A percentile compares a stretch with the other conserved stretches of the same genome.
Evolutionary conservation across 2,888 invertebrate genomes (phyloP).

Genomic region (Coenonympha glycerion): DNA sequence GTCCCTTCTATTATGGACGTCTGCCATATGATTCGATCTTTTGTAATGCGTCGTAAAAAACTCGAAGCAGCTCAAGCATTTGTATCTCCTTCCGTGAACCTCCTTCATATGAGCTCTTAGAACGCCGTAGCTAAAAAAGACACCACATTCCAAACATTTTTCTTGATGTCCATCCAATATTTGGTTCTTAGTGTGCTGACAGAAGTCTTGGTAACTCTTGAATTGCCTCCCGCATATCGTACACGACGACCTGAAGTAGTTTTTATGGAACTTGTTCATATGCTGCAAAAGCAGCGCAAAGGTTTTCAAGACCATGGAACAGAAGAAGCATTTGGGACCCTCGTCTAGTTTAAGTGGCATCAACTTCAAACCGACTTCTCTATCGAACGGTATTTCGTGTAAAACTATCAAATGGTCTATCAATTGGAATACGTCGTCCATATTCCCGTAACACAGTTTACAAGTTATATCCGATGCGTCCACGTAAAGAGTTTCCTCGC

Average conservation of each 20-base stretch:
- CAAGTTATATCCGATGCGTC: constrained; percentile 42
- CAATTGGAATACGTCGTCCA: constrained; percentile 33
- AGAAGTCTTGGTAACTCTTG: constrained; percentile 44
- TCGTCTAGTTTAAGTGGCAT: constrained; percentile 40
- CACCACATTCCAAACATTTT: constrained; percentile 27
- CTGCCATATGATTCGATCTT: constrained; percentile 28
- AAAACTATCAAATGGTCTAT: constrained; percentile 33
- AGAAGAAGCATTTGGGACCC: constrained; percentile 40
- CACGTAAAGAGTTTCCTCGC: constrained; percentile 33
- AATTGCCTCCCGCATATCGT: constrained; percentile 52
- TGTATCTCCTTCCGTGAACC: constrained; percentile 29
- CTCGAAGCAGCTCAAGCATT: constrained; percentile 28
- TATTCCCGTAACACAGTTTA: constrained; percentile 35
- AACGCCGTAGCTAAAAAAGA: constrained; percentile 21
- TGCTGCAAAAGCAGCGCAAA: constrained; percentile 42
- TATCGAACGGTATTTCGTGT: constrained; percentile 32
- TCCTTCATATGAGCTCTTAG: constrained; percentile 30
- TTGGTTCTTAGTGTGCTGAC: constrained; percentile 43
- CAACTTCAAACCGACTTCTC: constrained; percentile 30
- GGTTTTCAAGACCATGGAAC: constrained; percentile 38
- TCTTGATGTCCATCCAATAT: constrained; percentile 16
- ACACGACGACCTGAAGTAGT: constrained; percentile 35
- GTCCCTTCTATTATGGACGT: constrained; percentile 28
- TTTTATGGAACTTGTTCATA: constrained; percentile 39
- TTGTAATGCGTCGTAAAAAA: constrained; percentile 31